phyloP scores from a whole-genome alignment of 1,140 invertebrate genomes.

The Calliphora vicina region DNA sequence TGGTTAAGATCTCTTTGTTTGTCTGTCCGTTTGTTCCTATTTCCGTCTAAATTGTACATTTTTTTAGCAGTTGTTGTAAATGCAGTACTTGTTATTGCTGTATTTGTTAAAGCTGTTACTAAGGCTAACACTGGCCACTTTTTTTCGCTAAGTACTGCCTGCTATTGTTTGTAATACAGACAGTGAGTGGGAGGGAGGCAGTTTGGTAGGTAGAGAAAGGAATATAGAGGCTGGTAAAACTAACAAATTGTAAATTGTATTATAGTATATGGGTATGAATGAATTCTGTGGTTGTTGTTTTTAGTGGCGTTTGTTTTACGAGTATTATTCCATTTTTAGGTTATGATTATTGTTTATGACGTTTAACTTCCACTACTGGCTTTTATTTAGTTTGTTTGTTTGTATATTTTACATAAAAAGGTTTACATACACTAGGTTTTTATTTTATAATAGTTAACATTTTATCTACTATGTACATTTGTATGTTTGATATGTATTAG shows the following conservation, averaged over 20 bases:
- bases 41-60: not conserved
- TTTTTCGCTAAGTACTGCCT: not conserved
- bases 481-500: not conserved
- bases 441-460: not conserved
- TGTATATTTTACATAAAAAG: not conserved
- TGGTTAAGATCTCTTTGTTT: not conserved
- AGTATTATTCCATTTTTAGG: not conserved
- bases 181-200: too few species aligned
- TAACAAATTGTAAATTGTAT: too few species aligned
- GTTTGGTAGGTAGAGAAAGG: too few species aligned
- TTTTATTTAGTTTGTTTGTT: not conserved
- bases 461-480: not conserved
- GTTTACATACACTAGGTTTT: not conserved
- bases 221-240: too few species aligned
- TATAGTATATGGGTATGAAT: not conserved
- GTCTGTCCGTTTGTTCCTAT: not conserved
- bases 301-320: not conserved
- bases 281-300: not conserved
- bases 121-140: not conserved
- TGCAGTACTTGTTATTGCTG: not conserved
- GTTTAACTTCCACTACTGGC: not conserved
- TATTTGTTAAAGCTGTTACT: not conserved
- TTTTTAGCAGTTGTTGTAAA: not conserved
- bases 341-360: slow-evolving; percentile 17
- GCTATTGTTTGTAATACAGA: not conserved